These are phyloP conservation scores for Fregetta grallaria DNA, from an alignment of 2,113 vertebrate genomes.

Conservation along the genomic window DNA sequence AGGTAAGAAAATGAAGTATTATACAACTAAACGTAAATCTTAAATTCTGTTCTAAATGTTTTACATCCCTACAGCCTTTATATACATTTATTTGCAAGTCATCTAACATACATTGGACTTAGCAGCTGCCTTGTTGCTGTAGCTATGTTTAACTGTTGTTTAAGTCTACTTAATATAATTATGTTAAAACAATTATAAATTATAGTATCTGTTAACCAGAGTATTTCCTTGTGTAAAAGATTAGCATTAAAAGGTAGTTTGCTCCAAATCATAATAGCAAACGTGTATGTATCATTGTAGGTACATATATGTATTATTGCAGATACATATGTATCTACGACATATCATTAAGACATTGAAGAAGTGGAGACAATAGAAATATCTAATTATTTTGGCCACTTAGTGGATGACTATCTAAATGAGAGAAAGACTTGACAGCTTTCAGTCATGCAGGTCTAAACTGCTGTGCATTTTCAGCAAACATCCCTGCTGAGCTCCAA, in stretches of 20 bases:
- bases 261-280: neutral
- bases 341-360: neutral
- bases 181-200: neutral
- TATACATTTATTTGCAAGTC: neutral
- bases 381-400: neutral
- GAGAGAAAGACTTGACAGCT: neutral
- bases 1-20: conserved; percentile 77
- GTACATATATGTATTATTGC: neutral
- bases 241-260: neutral
- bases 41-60: neutral
- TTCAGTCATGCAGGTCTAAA: neutral
- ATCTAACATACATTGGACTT: neutral
- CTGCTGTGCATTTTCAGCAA: neutral
- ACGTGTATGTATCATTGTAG: neutral
- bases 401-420: neutral
- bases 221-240: neutral
- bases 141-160: neutral
- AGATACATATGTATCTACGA: neutral
- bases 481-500: neutral
- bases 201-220: neutral
- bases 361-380: neutral
- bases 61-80: neutral
- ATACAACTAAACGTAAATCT: neutral
- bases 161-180: neutral
- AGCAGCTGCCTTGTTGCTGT: neutral